A percentile compares a stretch with the other conserved stretches of the same genome.
These are phyloP conservation scores for Larimichthys polyactis DNA, from an alignment of 2,113 vertebrate genomes.

Conservation along the genomic window DNA sequence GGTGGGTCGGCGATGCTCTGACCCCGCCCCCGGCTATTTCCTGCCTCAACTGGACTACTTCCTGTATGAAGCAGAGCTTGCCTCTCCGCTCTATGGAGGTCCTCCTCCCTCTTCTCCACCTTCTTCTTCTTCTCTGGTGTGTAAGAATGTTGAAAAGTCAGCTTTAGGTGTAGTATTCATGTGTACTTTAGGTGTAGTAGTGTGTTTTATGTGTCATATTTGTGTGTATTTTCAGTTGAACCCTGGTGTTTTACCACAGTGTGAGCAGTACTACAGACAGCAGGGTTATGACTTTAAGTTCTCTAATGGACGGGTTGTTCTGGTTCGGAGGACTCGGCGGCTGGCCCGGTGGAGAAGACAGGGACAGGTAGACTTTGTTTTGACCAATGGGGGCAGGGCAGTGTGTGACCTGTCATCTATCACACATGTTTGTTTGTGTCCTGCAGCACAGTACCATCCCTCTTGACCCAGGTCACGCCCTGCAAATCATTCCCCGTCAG, in stretches of 20 bases:
- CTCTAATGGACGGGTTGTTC: constrained; percentile 85
- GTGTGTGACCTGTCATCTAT: neutral
- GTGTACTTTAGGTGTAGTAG: neutral
- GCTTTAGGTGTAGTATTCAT: neutral
- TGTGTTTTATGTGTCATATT: neutral
- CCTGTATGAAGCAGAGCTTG: constrained; percentile 90
- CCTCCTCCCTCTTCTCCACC: constrained; percentile 46
- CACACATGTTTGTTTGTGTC: neutral
- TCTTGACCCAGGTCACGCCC: constrained; percentile 53
- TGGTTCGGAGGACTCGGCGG: constrained; percentile 81
- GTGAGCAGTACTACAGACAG: constrained; percentile 87
- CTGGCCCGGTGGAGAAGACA: constrained; percentile 63
- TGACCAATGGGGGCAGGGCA: neutral
- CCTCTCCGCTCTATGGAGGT: constrained; percentile 70
- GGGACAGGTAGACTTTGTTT: constrained; percentile 75
- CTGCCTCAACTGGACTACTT: constrained; percentile 89
- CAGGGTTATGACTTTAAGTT: constrained; percentile 87
- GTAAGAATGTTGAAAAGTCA: constrained; percentile 9
- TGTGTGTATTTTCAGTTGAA: constrained; percentile 75
- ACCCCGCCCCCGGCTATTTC: constrained; percentile 87
- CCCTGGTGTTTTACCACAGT: constrained; percentile 80
- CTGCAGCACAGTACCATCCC: constrained; percentile 43
- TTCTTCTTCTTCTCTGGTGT: constrained; percentile 80
- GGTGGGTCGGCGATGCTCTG: constrained; percentile 82
- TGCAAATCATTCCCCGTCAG: constrained; percentile 81